Base-by-base conservation (phyloP, 64 coral and sea anemone species). In the Stylophora pistillata region DNA sequence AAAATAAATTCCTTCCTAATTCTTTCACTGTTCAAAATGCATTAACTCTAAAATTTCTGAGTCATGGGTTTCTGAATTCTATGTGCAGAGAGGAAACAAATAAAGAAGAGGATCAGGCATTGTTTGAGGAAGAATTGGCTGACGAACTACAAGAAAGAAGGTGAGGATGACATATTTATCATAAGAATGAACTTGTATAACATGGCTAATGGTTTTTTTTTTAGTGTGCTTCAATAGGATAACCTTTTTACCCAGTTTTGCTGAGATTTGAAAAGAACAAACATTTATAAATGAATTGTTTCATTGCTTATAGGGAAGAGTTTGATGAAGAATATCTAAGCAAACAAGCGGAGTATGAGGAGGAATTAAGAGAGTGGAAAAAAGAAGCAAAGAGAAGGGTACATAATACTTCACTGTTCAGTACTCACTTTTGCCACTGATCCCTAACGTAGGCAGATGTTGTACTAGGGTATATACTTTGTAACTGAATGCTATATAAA, bases 111-210 rank as follows among this genome's bases (percentile, higher is more conserved):
- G 95, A 97, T 17, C 86, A 92, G 86, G 30, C 30, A 34, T 18
- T 92, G 14, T 92, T 92, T 73, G 85, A 94, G 71, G 73, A 81
- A 92, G 96, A 95, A 16, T 74, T 95, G 14, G 78, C 76, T 33
- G 92, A 98, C 23, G 96, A 98, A 91, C 86, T 98, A 52, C 92
- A 89, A 77, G 96, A 98, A 82, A 76, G 88, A 90, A 90, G 91
- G 95, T 88, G 20, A 21, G 73, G 15, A 64, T 47, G 3, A 17
- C 23, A 23, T 29, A 32, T 58, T 30, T 33, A 21, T 2, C 20
- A 32, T 12, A 86, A 37, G 26, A 11, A 25, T 64, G 25, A 17
- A 65, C 21, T 7, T n/a, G 25, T 17, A 57, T 25, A 23, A 25
- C 21, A 57, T 57, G 56, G 6, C 15, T 57, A n/a, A n/a, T n/a